A percentile compares a stretch with the other conserved stretches of the same genome.
phyloP scores from a whole-genome alignment of 2,888 invertebrate genomes.

The Caenorhabditis drosophilae region DNA sequence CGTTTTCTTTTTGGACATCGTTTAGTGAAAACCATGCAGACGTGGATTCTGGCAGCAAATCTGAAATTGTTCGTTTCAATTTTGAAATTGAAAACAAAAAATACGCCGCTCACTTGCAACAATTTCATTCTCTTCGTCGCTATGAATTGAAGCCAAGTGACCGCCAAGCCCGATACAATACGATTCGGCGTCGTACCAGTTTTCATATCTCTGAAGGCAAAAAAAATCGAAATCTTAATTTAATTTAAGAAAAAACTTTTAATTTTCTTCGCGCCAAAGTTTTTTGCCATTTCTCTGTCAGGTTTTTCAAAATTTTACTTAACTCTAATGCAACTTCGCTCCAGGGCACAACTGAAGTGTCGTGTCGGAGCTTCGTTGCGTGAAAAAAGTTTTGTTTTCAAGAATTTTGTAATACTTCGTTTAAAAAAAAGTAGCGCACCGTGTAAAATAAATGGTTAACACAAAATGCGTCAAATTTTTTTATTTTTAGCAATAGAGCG shows the following conservation, averaged over 20 bases:
- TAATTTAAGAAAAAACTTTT: too few species aligned
- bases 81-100: neutral
- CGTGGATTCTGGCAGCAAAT: conserved; percentile 8
- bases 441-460: too few species aligned
- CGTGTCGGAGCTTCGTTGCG: too few species aligned
- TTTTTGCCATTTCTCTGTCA: too few species aligned
- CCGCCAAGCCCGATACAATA: conserved; percentile 51
- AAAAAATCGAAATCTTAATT: too few species aligned
- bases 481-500: too few species aligned
- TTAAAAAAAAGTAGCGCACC: too few species aligned
- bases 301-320: too few species aligned
- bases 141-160: conserved; percentile 45
- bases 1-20: conserved; percentile 53
- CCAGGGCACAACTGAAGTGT: conserved; percentile 12
- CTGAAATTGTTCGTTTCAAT: conserved; percentile 6
- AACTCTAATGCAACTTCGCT: too few species aligned
- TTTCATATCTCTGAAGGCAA: conserved; percentile 26
- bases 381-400: too few species aligned
- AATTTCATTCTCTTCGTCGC: conserved; percentile 39
- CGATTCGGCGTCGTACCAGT: conserved; percentile 51
- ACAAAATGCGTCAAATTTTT: too few species aligned
- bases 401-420: too few species aligned
- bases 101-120: conserved; percentile 13
- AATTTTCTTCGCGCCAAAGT: neutral
- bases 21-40: conserved; percentile 52